Conservation (phyloP, 1,140 invertebrate species). For the Dinothrombium tinctorium region DNA sequence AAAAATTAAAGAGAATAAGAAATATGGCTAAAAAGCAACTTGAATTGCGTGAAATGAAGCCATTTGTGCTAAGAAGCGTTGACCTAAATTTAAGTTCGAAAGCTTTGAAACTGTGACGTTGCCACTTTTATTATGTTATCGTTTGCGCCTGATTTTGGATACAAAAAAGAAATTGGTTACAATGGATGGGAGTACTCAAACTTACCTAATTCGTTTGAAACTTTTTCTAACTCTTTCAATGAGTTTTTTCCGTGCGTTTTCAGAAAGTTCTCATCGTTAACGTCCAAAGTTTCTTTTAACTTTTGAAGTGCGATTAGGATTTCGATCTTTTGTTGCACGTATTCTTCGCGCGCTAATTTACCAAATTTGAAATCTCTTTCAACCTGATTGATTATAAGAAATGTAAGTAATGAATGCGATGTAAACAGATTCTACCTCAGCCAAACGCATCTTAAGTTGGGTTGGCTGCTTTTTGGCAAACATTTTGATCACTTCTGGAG, state of each 20-base stretch:
- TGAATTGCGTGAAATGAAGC: no score
- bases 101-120: no score
- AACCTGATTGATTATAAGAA: conserved; percentile 18
- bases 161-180: no score
- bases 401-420: not conserved
- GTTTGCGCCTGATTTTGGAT: no score
- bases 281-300: conserved; percentile 34
- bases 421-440: conserved; percentile 21
- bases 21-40: no score
- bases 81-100: no score
- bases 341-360: conserved; percentile 21
- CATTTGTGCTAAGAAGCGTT: no score
- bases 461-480: conserved; percentile 50
- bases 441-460: conserved; percentile 34
- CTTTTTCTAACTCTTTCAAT: conserved; percentile 30
- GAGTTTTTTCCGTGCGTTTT: conserved; percentile 26
- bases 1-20: no score
- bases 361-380: conserved; percentile 25
- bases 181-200: no score
- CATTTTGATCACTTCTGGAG: conserved; percentile 46
- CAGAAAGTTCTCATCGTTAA: conserved; percentile 33
- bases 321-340: conserved; percentile 29
- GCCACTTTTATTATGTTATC: no score
- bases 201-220: no score
- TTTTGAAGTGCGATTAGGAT: conserved; percentile 41